A percentile compares a stretch with the other conserved stretches of the same genome.
These are phyloP conservation scores for Crypturellus undulatus DNA, from an alignment of 2,113 vertebrate genomes.

Conservation along the genomic window DNA sequence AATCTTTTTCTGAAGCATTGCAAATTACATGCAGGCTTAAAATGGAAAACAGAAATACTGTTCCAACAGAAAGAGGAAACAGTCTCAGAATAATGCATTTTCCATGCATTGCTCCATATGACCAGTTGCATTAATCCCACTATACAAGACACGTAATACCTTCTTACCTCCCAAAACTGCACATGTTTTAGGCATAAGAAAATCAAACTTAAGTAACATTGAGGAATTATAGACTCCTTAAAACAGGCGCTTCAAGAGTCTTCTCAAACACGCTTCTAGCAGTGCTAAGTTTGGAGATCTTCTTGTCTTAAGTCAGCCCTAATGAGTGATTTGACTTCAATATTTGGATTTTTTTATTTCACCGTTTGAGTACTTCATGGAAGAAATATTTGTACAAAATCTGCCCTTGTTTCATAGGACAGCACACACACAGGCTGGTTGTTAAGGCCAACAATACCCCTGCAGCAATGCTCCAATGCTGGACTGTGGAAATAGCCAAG, in stretches of 20 bases:
- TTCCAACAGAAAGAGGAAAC: constrained; percentile 23
- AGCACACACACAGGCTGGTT: background rate
- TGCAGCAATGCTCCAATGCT: background rate
- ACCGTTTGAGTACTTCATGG: background rate
- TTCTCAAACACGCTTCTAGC: background rate
- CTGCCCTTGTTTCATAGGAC: constrained; percentile 7
- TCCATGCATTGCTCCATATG: constrained; percentile 15
- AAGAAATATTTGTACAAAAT: constrained; percentile 1
- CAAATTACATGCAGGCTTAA: background rate
- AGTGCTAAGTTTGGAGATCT: background rate
- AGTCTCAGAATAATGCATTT: constrained; percentile 11
- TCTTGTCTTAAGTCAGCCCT: background rate
- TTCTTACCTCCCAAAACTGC: background rate
- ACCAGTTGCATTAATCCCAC: background rate
- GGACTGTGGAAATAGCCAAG: background rate
- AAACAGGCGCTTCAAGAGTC: background rate
- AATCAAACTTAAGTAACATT: background rate
- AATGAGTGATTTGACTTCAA: background rate
- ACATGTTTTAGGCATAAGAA: constrained; percentile 4
- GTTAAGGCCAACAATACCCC: background rate
- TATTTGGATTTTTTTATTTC: background rate
- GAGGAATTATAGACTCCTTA: background rate
- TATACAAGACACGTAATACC: background rate
- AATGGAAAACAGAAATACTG: constrained; percentile 19
- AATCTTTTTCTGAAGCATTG: background rate